Evolutionary conservation across 2,888 invertebrate species (phyloP).

Genomic region (Scaeva pyrastri): DNA sequence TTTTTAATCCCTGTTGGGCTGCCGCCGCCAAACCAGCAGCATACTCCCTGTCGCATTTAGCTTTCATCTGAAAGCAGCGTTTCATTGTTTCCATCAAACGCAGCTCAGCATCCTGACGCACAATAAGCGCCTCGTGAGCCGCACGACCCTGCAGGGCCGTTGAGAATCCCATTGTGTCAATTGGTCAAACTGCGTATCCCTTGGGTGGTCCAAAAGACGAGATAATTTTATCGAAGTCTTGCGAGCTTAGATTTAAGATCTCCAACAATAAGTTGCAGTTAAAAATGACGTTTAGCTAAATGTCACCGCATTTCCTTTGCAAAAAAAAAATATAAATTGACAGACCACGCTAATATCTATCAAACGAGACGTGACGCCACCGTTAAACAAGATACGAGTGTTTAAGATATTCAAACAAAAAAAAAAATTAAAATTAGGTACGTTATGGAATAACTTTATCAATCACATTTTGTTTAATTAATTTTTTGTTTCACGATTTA

Average conservation of each 20-base stretch:
- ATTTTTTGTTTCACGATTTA: not conserved
- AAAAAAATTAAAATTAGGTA: constrained; percentile 31
- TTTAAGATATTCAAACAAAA: constrained; percentile 8
- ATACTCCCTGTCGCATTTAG: constrained; percentile 96
- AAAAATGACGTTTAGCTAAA: not conserved
- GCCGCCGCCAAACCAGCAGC: constrained; percentile 92
- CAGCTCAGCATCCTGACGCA: constrained; percentile 96
- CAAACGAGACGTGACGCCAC: not conserved
- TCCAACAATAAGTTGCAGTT: not conserved
- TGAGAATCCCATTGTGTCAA: constrained; percentile 92
- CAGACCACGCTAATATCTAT: not conserved
- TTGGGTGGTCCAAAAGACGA: constrained; percentile 48
- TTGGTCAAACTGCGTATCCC: constrained; percentile 62
- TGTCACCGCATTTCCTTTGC: constrained; percentile 54
- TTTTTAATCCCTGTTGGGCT: constrained; percentile 92
- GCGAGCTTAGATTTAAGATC: constrained; percentile 16
- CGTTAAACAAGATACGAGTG: constrained; percentile 25
- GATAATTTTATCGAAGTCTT: constrained; percentile 60
- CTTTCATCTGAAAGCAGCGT: constrained; percentile 92
- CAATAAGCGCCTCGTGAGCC: constrained; percentile 95
- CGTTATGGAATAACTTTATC: not conserved
- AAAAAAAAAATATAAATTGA: no score
- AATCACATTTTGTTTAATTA: constrained; percentile 64
- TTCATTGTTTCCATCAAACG: constrained; percentile 96
- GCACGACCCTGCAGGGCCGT: constrained; percentile 93